Conservation (phyloP, 2,797 vertebrate genomes). For the Ispidina picta region DNA sequence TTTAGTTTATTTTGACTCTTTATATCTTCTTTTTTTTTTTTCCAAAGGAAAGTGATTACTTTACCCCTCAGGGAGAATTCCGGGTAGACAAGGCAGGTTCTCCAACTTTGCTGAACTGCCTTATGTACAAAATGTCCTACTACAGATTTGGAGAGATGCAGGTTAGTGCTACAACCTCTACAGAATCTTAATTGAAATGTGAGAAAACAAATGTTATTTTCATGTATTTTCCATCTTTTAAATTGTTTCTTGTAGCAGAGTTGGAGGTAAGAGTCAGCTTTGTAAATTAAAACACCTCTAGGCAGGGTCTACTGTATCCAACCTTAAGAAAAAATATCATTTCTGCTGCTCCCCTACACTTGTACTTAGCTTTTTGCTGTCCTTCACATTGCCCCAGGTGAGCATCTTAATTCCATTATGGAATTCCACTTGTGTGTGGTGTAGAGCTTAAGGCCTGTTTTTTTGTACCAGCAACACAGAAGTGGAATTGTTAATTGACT, state of each 20-base stretch:
- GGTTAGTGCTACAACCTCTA: slow-evolving; percentile 77
- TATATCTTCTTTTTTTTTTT: slow-evolving; percentile 2
- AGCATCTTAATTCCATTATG: neutral
- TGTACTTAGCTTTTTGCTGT: neutral
- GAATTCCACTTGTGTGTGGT: neutral
- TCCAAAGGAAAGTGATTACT: slow-evolving; percentile 96
- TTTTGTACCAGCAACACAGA: neutral
- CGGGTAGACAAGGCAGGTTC: slow-evolving; percentile 98
- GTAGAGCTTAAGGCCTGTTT: neutral
- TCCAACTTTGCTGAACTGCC: slow-evolving; percentile 96
- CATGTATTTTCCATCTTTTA: neutral
- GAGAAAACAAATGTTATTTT: neutral
- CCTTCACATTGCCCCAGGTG: neutral
- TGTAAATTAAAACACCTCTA: neutral
- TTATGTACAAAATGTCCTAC: slow-evolving; percentile 99
- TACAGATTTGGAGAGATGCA: slow-evolving; percentile 99
- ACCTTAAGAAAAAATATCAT: neutral
- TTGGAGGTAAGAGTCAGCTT: neutral
- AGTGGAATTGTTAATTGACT: neutral
- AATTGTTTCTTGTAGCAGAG: neutral
- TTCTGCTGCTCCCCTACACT: neutral
- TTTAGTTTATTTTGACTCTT: slow-evolving; percentile 7
- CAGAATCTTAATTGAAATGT: neutral
- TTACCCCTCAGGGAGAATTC: slow-evolving; percentile 98
- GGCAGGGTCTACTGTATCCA: neutral